Conservation (phyloP, 2,797 vertebrate species). For the Allobates femoralis region DNA sequence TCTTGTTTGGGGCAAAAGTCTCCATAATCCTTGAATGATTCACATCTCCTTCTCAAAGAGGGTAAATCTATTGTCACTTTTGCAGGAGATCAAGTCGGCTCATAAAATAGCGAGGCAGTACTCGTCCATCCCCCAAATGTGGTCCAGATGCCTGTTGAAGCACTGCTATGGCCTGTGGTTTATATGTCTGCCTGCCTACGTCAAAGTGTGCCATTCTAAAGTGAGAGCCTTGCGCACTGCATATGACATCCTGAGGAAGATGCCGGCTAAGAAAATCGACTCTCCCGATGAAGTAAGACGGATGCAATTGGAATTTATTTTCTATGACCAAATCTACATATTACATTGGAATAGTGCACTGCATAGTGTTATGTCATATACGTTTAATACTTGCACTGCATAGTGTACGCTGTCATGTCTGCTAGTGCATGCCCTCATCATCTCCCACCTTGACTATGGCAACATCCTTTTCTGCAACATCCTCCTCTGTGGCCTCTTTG, state of each 20-base stretch:
- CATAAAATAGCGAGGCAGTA: constrained; percentile 94
- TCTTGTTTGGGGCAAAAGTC: too few species aligned
- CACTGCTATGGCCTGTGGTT: constrained; percentile 98
- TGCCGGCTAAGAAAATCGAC: constrained; percentile 95
- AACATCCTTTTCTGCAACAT: too few species aligned
- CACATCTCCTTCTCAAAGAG: neutral
- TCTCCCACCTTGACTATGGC: too few species aligned
- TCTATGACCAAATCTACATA: too few species aligned
- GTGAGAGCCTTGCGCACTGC: constrained; percentile 92
- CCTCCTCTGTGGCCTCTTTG: too few species aligned
- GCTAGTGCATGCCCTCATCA: too few species aligned
- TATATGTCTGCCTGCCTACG: constrained; percentile 94
- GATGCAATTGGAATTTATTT: neutral
- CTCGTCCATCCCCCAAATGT: constrained; percentile 96
- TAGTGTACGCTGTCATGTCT: too few species aligned
- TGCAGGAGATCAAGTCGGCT: constrained; percentile 94
- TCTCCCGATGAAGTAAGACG: constrained; percentile 91
- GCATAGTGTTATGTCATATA: neutral
- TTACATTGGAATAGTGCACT: neutral
- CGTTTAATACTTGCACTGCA: neutral
- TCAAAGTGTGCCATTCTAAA: constrained; percentile 92
- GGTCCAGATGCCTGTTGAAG: constrained; percentile 94
- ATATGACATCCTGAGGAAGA: constrained; percentile 92
- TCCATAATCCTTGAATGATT: neutral
- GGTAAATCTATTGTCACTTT: constrained; percentile 44